phyloP scores from a whole-genome alignment of 1,140 invertebrate genomes.

The Drosophila fuyamai region DNA sequence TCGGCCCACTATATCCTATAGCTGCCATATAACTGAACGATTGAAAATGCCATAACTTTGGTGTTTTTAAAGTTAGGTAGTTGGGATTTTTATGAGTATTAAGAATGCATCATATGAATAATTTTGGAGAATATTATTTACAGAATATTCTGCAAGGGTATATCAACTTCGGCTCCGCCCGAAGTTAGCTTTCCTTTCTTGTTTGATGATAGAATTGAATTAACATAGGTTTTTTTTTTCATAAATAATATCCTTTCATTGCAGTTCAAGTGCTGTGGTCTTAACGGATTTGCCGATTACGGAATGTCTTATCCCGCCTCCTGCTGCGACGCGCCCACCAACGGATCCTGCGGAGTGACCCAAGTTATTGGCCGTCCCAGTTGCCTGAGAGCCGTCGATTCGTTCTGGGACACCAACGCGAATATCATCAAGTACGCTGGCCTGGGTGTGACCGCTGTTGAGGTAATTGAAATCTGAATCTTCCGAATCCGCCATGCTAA shows the following conservation, averaged over 20 bases:
- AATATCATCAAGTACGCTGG: slow-evolving; percentile 88
- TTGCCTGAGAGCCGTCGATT: slow-evolving; percentile 83
- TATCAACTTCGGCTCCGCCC: no score
- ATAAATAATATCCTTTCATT: slow-evolving; percentile 40
- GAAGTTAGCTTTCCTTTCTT: no score
- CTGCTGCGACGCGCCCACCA: slow-evolving; percentile 84
- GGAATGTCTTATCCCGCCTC: slow-evolving; percentile 65
- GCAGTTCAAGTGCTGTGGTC: slow-evolving; percentile 88
- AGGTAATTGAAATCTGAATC: slow-evolving; percentile 85
- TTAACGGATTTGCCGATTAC: slow-evolving; percentile 85
- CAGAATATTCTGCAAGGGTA: no score
- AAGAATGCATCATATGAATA: no score
- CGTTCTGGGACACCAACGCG: slow-evolving; percentile 85
- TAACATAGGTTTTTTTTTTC: no score
- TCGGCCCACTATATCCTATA: no score
- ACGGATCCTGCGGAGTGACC: slow-evolving; percentile 58
- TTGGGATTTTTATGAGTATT: no score
- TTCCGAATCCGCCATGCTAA: not conserved
- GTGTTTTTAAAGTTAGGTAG: no score
- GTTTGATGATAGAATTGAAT: no score
- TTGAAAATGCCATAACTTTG: no score
- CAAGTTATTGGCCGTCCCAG: slow-evolving; percentile 83
- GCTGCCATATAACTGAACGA: no score
- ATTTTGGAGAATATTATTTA: no score
- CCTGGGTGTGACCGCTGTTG: slow-evolving; percentile 88